Conservation (phyloP, 1,140 invertebrate species). For the Babylonia areolata region DNA sequence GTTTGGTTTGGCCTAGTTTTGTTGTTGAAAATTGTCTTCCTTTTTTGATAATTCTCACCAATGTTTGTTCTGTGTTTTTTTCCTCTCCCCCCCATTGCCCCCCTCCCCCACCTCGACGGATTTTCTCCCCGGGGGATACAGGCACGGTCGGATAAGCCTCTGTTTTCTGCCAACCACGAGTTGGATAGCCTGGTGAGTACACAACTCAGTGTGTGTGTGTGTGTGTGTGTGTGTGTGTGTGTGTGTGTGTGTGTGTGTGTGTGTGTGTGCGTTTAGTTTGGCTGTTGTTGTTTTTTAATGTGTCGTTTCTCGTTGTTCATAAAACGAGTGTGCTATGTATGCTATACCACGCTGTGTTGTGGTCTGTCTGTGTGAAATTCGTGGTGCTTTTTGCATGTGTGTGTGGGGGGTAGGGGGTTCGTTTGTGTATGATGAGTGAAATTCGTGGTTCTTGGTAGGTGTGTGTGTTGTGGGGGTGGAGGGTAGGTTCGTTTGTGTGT, state of each 20-base stretch:
- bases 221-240: not conserved
- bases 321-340: not conserved
- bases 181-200: conserved; percentile 75
- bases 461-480: no score
- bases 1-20: no score
- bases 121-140: conserved; percentile 52
- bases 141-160: conserved; percentile 74
- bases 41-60: not conserved
- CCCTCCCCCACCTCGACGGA: no score
- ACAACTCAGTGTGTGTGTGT: no score
- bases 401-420: no score
- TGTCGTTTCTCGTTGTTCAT: no score
- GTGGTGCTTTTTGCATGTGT: not conserved
- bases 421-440: not conserved
- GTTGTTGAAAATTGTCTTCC: not conserved
- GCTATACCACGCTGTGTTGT: not conserved
- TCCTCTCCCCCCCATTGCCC: not conserved
- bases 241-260: not conserved
- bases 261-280: not conserved
- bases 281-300: not conserved
- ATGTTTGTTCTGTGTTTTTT: not conserved
- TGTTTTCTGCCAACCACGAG: conserved; percentile 76
- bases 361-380: not conserved
- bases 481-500: not conserved
- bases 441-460: not conserved